These are phyloP conservation scores for Drosophila micromelanica DNA, from an alignment of 1,140 invertebrate genomes.

Conservation along the genomic window DNA sequence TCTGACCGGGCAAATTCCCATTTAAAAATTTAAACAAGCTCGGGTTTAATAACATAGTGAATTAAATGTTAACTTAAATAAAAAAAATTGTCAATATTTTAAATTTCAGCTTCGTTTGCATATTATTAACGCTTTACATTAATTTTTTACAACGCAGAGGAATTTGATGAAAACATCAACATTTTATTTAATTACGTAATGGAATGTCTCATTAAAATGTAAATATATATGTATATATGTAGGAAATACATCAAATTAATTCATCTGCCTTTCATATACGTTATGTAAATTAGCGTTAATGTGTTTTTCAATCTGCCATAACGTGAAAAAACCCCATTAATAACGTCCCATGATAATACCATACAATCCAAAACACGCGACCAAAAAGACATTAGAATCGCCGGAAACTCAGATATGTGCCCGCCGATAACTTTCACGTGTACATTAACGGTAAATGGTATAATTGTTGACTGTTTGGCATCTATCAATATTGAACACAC, in stretches of 20 bases:
- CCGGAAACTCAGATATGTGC: slow-evolving; percentile 3
- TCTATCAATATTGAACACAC: slow-evolving; percentile 29
- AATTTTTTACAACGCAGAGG: neutral
- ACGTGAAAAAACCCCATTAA: slow-evolving; percentile 16
- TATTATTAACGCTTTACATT: neutral
- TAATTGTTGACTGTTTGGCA: slow-evolving; percentile 22
- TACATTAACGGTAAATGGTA: slow-evolving; percentile 38
- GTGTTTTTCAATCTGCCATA: slow-evolving; percentile 15
- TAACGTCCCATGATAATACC: slow-evolving; percentile 26
- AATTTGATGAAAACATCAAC: slow-evolving; percentile 11
- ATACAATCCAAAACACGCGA: slow-evolving; percentile 19
- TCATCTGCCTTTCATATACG: neutral
- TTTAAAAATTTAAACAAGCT: too few species aligned
- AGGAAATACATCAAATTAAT: neutral
- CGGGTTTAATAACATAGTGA: too few species aligned
- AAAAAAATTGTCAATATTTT: too few species aligned
- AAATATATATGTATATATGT: neutral
- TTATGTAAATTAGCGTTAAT: slow-evolving; percentile 35
- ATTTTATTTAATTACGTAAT: slow-evolving; percentile 35
- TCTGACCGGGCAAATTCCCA: too few species aligned
- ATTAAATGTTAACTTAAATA: too few species aligned
- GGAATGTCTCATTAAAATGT: neutral
- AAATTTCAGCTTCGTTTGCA: too few species aligned
- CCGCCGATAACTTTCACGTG: slow-evolving; percentile 39
- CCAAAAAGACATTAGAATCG: slow-evolving; percentile 1